Base-by-base conservation (phyloP, 2,888 invertebrate species). In the Chesias legatella region DNA sequence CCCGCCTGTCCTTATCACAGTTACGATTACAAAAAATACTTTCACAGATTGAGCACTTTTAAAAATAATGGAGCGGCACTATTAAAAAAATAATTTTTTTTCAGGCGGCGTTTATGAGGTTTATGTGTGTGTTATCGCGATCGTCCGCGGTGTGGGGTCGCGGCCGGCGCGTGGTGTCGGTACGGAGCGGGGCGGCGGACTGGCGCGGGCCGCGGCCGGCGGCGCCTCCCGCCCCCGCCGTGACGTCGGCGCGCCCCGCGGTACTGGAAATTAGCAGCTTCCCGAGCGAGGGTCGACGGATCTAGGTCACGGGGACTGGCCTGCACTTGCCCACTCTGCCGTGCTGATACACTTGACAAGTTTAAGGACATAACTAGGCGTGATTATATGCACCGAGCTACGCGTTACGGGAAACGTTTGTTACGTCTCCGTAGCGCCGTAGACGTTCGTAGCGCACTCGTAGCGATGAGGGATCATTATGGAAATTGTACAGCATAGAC, bases 261-360 rank as follows among this genome's bases (percentile, higher is more conserved):
- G 77, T 81, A 83, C 79, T 85, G 84, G 82, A 83, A 84, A 85
- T 86, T 85, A 85, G 82, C 86, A 86, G 86, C 85, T 86, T 86
- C 86, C 83, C 85, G 84, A 75, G 77, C 84, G 84, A 86, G 85
- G 85, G 85, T 84, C 85, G 86, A 65, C 66, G 65, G 79, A 86
- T 84, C 75, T 86, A 82, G 86, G 86, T 86, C 86, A 86, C 83
- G 86, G 86, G 86, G 86, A 81, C 86, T 82, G 79, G 76, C 79
- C 74, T 83, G 83, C 82, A 81, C 81, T 83, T 79, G 80, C 80
- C 79, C 78, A 79, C 72, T 79, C 78, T 78, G 73, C 78, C 79
- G 73, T 75, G 69, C 74, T 73, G 71, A 73, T 76, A 80, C 77
- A 77, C 82, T 82, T 73, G 79, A 82, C 84, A 85, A 85, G 85